Evolutionary conservation across 2,888 invertebrate species (phyloP).

Genomic region (Tetheella fluctuosa): DNA sequence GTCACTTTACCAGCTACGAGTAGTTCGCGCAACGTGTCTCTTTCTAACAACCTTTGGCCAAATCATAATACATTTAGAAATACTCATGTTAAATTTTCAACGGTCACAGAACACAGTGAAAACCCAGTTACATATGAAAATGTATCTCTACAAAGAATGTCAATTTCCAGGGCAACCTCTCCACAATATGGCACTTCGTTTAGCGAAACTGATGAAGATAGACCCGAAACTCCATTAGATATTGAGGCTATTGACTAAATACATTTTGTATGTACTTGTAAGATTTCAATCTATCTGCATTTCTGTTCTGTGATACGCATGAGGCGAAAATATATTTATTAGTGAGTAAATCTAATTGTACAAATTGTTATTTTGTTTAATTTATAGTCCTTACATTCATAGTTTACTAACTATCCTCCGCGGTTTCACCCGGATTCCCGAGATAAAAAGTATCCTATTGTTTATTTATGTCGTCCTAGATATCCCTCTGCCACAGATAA

Average conservation of each 20-base stretch:
- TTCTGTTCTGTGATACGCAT: constrained; percentile 31
- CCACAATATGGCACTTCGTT: constrained; percentile 8
- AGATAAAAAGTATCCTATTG: too few species aligned
- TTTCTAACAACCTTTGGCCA: constrained; percentile 5
- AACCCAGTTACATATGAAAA: background rate
- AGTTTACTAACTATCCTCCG: too few species aligned
- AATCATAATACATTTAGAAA: background rate
- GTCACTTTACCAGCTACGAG: constrained; percentile 64
- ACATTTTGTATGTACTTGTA: constrained; percentile 18
- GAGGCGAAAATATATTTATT: background rate
- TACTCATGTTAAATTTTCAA: background rate
- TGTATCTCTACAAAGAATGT: background rate
- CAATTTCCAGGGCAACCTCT: background rate
- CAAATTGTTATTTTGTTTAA: background rate
- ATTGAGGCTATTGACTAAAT: constrained; percentile 56
- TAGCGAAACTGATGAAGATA: constrained; percentile 38
- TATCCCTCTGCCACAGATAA: too few species aligned
- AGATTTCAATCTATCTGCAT: constrained; percentile 11
- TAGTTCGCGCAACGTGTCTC: background rate
- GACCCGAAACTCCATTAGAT: constrained; percentile 62
- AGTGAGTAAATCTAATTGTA: background rate
- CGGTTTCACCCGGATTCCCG: too few species aligned
- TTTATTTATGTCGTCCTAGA: too few species aligned
- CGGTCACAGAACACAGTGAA: too few species aligned
- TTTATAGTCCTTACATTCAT: background rate